A percentile compares a stretch with the other conserved stretches of the same genome.
Evolutionary conservation across 2,113 vertebrate genomes (phyloP).

Genomic region (Neodontobutis hainanensis): DNA sequence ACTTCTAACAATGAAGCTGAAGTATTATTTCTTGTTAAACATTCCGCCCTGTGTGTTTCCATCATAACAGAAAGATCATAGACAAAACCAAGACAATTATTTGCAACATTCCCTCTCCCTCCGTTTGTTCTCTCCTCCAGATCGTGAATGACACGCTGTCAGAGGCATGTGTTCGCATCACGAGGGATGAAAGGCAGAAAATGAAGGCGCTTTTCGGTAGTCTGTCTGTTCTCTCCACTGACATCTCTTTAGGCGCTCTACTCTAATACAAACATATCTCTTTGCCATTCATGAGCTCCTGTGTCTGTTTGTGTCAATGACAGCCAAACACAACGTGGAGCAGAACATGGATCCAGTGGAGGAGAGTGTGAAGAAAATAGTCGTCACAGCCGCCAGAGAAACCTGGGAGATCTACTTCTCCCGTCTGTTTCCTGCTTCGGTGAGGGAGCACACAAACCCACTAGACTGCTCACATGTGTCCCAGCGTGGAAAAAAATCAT

Average conservation of each 20-base stretch:
- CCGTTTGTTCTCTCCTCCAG: conserved; percentile 68
- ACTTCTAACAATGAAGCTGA: not conserved
- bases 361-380: conserved; percentile 85
- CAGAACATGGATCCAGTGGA: conserved; percentile 84
- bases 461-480: not conserved
- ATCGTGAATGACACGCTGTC: conserved; percentile 91
- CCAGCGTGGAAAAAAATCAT: too few species aligned
- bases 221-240: conserved; percentile 45
- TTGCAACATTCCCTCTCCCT: conserved; percentile 11
- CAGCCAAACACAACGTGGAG: conserved; percentile 87
- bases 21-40: not conserved
- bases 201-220: conserved; percentile 94
- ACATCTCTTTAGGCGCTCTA: not conserved
- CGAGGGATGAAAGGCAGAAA: conserved; percentile 86
- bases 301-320: conserved; percentile 47
- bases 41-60: conserved; percentile 3
- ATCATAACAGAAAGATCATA: conserved; percentile 23
- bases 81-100: conserved; percentile 21
- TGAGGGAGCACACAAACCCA: conserved; percentile 64
- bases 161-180: conserved; percentile 90
- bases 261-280: conserved; percentile 20
- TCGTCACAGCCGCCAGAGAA: conserved; percentile 83
- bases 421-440: conserved; percentile 93
- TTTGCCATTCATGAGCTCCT: conserved; percentile 35
- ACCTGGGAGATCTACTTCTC: conserved; percentile 95